phyloP scores from a whole-genome alignment of 2,888 invertebrate genomes.

The Chironomus tentans region DNA sequence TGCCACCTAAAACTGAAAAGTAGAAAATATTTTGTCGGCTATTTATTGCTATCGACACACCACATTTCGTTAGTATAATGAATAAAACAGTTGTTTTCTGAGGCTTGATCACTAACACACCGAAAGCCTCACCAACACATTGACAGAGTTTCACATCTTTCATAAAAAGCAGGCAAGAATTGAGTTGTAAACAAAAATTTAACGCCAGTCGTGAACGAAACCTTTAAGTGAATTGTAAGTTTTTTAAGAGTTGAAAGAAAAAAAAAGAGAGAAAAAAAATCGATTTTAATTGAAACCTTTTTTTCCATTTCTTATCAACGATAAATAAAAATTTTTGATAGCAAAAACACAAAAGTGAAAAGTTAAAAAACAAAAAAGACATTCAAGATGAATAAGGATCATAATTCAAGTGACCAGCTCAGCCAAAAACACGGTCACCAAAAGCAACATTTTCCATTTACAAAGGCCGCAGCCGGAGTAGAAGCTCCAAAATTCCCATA shows the following conservation, averaged over 20 bases:
- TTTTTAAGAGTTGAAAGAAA: too few relatives aligned
- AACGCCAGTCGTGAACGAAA: conserved; percentile 8
- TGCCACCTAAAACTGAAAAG: too few relatives aligned
- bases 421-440: neutral
- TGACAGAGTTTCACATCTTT: neutral
- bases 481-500: conserved; percentile 2
- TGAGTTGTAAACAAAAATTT: neutral
- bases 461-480: neutral
- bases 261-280: too few relatives aligned
- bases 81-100: neutral
- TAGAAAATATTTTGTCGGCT: too few relatives aligned
- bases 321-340: too few relatives aligned
- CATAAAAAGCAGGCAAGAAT: neutral
- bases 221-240: neutral
- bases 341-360: neutral
- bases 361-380: neutral
- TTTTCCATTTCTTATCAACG: too few relatives aligned
- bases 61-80: neutral
- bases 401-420: neutral
- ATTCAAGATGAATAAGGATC: neutral
- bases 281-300: too few relatives aligned
- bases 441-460: neutral
- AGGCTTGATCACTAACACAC: too few relatives aligned
- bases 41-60: neutral
- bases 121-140: neutral